A percentile compares a stretch with the other conserved stretches of the same genome.
phyloP scores from a whole-genome alignment of 2,797 vertebrate species.

The Typhlichthys eigenmanni region DNA sequence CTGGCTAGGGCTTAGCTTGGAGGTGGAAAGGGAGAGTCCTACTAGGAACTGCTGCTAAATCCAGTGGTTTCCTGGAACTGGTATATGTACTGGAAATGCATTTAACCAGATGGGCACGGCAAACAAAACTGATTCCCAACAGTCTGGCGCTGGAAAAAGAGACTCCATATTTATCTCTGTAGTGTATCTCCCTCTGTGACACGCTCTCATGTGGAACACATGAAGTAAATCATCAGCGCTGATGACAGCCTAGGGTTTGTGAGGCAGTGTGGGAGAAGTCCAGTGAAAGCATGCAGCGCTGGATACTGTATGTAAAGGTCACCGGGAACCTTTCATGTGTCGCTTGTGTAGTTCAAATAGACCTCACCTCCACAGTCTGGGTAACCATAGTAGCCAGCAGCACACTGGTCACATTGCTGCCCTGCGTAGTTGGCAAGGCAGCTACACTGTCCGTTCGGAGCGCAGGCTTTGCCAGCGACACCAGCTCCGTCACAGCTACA shows the following conservation, averaged over 20 bases:
- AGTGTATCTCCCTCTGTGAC: conserved; percentile 28
- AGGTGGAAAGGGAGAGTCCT: too few species aligned
- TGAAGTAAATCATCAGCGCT: conserved; percentile 28
- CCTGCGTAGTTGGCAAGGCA: conserved; percentile 72
- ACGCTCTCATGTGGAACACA: conserved; percentile 12
- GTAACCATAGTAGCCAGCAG: conserved; percentile 75
- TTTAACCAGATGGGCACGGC: neutral
- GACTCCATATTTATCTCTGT: conserved; percentile 29
- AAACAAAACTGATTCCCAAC: conserved; percentile 29
- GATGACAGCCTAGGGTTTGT: conserved; percentile 15
- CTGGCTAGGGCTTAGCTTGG: neutral
- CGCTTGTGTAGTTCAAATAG: conserved; percentile 10
- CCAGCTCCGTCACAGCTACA: conserved; percentile 74
- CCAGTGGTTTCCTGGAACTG: conserved; percentile 1
- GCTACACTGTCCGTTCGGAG: conserved; percentile 66
- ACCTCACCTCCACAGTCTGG: conserved; percentile 75
- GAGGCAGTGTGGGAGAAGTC: conserved; percentile 48
- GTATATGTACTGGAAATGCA: neutral
- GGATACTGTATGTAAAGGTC: conserved; percentile 13
- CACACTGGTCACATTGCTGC: conserved; percentile 71
- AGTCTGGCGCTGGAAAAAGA: conserved; percentile 34
- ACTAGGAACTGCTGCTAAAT: neutral
- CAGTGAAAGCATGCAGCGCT: conserved; percentile 26
- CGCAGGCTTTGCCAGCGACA: conserved; percentile 61
- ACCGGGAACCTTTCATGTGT: conserved; percentile 9